Evolutionary conservation across 2,888 invertebrate genomes (phyloP).

Genomic region (Drosophila lutescens): DNA sequence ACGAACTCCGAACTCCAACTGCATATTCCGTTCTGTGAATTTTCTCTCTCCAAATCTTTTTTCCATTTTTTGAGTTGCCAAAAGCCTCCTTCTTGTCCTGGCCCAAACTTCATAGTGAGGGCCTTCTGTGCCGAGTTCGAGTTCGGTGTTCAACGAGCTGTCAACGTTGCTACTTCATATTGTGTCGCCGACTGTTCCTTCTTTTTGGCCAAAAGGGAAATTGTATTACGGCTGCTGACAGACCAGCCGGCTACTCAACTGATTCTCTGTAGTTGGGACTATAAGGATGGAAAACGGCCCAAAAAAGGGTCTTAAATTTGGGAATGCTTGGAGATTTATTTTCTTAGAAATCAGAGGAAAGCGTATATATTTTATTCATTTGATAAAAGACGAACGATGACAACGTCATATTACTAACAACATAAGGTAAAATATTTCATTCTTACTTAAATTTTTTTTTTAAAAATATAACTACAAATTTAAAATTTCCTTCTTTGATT

Average conservation of each 20-base stretch:
- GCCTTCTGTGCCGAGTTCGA: constrained; percentile 15
- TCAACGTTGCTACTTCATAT: constrained; percentile 58
- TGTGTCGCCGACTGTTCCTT: constrained; percentile 12
- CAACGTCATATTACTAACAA: too few relatives aligned
- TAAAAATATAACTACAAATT: too few relatives aligned
- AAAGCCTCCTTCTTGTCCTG: constrained; percentile 43
- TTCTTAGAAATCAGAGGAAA: background rate
- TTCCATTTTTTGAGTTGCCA: constrained; percentile 13
- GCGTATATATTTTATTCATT: too few relatives aligned
- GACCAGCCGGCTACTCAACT: background rate
- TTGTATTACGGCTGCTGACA: constrained; percentile 26
- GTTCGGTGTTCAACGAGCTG: constrained; percentile 49
- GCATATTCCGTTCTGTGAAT: constrained; percentile 11
- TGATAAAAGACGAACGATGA: too few relatives aligned
- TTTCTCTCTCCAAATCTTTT: constrained; percentile 6
- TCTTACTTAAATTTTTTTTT: too few relatives aligned
- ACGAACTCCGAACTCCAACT: constrained; percentile 27
- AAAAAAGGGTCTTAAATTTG: background rate
- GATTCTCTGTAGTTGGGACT: background rate
- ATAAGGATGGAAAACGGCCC: background rate
- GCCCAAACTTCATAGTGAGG: constrained; percentile 11
- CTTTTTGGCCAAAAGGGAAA: constrained; percentile 21
- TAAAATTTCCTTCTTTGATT: too few relatives aligned
- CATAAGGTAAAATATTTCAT: too few relatives aligned
- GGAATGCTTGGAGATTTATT: background rate